Evolutionary conservation across 2,797 vertebrate genomes (phyloP), one percentile per base, ranked within the genome.

Genomic region (Acrossocheilus fasciatus): DNA sequence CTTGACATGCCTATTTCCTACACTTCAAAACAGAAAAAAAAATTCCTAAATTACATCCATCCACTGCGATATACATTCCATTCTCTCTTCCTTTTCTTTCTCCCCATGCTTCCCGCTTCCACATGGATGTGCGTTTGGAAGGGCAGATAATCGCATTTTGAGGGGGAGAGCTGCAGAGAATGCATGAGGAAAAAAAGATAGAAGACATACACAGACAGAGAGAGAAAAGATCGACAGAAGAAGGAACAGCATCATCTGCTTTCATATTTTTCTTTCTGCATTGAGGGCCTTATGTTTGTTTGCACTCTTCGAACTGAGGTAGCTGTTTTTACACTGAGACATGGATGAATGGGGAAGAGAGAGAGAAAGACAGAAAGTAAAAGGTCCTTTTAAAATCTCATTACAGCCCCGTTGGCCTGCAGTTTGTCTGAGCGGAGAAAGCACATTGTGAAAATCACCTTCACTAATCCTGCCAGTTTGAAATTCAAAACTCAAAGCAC

Each of bases 341-440:
- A 57, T 66, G 54, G 57, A 62, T 6, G 30, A 4, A 43, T 30
- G 26, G 20, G 34, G 20, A 36, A 43, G 45, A 43, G 0, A 50
- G 2, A 73, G 30, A 83, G 69, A 74, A 17, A 66, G 15, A 68
- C 14, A 14, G 50, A 59, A 34, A 62, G 52, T 17, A 43, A 59
- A 73, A n/a, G 50, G n/a, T n/a, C 45, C 50, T 87, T 87, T 69
- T 41, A 47, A 87, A 87, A 87, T 74, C 81, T 79, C 41, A 87
- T 84, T 66, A 80, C 6, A 64, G 34, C 75, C 39, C 57, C 17
- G n/a, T 52, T 72, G 34, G 66, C 74, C 41, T 66, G 34, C 14
- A 39, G 81, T 73, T 79, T 79, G 66, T 59, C 81, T 87, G 50
- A 83, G 70, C 0, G 45, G 34, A 66, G 78, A 50, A n/a, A 52